phyloP scores from a whole-genome alignment of 2,797 vertebrate genomes.

The Spinus olivaceus region DNA sequence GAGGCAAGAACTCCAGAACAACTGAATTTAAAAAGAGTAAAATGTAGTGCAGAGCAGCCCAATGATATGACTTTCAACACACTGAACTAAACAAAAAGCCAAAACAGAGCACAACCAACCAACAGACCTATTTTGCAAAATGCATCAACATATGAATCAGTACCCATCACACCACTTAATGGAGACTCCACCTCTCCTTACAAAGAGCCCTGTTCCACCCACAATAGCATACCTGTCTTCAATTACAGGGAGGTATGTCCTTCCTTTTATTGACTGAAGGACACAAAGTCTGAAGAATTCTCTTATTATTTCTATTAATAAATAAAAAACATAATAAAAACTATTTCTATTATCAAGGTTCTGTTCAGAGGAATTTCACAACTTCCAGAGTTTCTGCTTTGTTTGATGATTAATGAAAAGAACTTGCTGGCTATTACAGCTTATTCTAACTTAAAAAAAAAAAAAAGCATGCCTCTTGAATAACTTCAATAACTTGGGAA shows the following conservation, averaged over 20 bases:
- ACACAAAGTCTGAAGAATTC: not conserved
- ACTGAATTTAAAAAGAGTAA: not conserved
- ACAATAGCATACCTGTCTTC: not conserved
- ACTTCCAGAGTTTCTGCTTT: not conserved
- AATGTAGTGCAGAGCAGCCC: not conserved
- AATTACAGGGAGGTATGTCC: not conserved
- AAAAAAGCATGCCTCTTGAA: not conserved
- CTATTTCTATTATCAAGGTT: not conserved
- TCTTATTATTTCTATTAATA: not conserved
- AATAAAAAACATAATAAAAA: not conserved
- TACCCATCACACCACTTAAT: not conserved
- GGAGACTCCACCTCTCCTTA: conserved; percentile 11
- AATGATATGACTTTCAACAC: not conserved
- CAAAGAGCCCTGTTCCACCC: not conserved
- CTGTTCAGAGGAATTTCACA: not conserved
- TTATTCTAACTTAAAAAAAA: not conserved
- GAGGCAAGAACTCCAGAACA: not conserved
- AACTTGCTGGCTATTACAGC: not conserved
- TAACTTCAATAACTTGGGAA: not conserved
- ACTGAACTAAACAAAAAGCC: not conserved
- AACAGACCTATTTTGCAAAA: not conserved
- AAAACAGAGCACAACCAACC: not conserved
- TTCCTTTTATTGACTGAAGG: not conserved
- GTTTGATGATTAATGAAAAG: not conserved
- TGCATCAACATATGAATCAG: not conserved